These are phyloP conservation scores for Pardalotus punctatus DNA, from an alignment of 2,113 vertebrate species.

Conservation along the genomic window DNA sequence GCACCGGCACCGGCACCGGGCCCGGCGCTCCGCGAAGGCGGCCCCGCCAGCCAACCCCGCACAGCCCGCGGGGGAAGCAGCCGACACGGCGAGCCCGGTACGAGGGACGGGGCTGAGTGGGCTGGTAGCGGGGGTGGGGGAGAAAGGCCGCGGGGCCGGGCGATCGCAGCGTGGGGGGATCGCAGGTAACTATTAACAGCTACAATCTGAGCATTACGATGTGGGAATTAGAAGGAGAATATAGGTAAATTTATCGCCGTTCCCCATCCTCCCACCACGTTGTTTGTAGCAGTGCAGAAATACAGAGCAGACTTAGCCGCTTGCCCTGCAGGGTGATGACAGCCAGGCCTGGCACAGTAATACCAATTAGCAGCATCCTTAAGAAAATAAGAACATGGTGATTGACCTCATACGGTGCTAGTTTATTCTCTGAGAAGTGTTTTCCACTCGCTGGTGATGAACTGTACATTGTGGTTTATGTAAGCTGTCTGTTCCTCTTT, in stretches of 20 bases:
- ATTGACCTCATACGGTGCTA: accelerated
- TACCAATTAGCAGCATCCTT: not conserved
- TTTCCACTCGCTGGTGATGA: not conserved
- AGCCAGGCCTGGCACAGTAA: accelerated
- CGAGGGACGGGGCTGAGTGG: not conserved
- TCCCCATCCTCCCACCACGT: accelerated
- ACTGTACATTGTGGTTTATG: accelerated
- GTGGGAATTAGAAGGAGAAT: not conserved
- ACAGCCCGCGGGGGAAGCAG: not conserved
- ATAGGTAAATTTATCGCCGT: not conserved
- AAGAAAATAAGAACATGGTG: not conserved
- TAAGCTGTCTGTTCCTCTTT: not conserved
- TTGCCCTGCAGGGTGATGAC: accelerated
- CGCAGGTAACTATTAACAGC: not conserved
- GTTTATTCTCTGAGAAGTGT: not conserved
- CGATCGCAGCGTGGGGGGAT: accelerated
- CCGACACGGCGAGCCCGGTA: not conserved
- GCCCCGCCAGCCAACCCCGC: not conserved
- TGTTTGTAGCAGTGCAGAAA: not conserved
- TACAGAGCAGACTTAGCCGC: accelerated
- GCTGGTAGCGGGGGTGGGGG: not conserved
- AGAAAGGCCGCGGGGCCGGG: not conserved
- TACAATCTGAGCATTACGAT: not conserved
- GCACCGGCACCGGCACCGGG: not conserved
- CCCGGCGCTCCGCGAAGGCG: not conserved